A percentile compares a stretch with the other conserved stretches of the same genome.
These are phyloP conservation scores for Cheilinus undulatus DNA, from an alignment of 2,113 vertebrate genomes.

Conservation along the genomic window DNA sequence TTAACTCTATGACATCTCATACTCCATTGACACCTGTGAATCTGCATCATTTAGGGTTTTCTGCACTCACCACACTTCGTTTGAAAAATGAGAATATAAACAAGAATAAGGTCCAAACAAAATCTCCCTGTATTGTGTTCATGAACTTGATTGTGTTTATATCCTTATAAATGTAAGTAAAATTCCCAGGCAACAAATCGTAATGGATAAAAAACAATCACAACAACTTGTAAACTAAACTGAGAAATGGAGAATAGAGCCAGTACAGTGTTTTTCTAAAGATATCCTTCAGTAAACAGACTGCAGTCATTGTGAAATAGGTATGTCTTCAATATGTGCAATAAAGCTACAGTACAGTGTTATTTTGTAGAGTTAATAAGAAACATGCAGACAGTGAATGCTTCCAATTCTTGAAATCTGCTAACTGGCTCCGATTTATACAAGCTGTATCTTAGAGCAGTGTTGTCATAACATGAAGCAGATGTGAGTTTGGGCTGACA, in stretches of 20 bases:
- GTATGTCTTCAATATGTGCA: constrained; percentile 29
- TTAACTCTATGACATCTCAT: too few species aligned
- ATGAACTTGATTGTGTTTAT: neutral
- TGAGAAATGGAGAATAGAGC: neutral
- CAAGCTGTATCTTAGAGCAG: constrained; percentile 55
- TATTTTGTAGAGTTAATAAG: constrained; percentile 50
- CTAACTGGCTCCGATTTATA: constrained; percentile 50
- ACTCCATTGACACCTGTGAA: too few species aligned
- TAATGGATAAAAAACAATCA: neutral
- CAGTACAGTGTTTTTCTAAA: neutral
- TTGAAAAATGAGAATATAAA: neutral
- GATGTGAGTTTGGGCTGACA: constrained; percentile 58
- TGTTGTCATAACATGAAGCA: constrained; percentile 72
- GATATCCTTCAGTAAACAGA: constrained; percentile 5
- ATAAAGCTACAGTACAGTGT: constrained; percentile 23
- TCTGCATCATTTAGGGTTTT: too few species aligned
- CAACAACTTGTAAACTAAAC: neutral
- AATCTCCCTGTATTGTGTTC: neutral
- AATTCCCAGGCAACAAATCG: too few species aligned
- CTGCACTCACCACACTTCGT: neutral
- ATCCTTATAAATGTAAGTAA: neutral
- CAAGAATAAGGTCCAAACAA: neutral
- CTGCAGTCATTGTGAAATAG: constrained; percentile 5
- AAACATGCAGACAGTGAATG: constrained; percentile 58
- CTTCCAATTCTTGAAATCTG: constrained; percentile 54